Base-by-base conservation (phyloP, 1,140 invertebrate genomes). In the Drosophila nigromelanica region DNA sequence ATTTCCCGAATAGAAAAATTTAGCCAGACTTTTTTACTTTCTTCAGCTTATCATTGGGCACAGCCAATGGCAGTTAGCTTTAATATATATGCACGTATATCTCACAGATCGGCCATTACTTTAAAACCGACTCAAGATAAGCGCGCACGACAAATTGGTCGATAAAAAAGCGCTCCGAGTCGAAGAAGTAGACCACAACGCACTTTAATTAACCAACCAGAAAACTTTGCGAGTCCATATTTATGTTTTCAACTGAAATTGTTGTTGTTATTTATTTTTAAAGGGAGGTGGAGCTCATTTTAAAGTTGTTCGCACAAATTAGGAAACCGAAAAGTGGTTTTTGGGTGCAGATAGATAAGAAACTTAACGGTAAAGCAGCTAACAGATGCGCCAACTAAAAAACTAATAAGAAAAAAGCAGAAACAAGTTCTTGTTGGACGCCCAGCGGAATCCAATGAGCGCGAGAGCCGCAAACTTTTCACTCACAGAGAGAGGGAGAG, bases 351-450 rank as follows among this genome's bases (percentile, higher is more conserved):
- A 37, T 21, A 66, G 78, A 79, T 79, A 86, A 85, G 60, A 70
- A 72, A 56, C 56, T 68, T 85, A 85, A 85, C 82, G 78, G 82
- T 82, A 86, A 78, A 72, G 51, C 59, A 61, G 54, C 81, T 66
- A 78, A 68, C 82, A 87, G 81, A 86, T 87, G 81, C 73, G 76
- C 56, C 80, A 73, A 69, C 76, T 70, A 24, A 18, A 43, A 56
- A 66, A 18, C 55, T n/a, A 47, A 63, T n/a, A 54, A 50, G 30
- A 69, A 47, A 48, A 37, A 27, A 58, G 11, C 54, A 40, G 21
- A 78, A 83, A 76, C 75, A 69, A 78, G 81, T 87, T 87, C 82
- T 78, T 72, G 75, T 54, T 85, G 76, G 73, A 56, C 63, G 75
- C 40, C 47, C 66, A 61, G 63, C 56, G 42, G 37, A 73, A 24